These are phyloP conservation scores for Sula dactylatra DNA, from an alignment of 2,113 vertebrate genomes.

Conservation along the genomic window DNA sequence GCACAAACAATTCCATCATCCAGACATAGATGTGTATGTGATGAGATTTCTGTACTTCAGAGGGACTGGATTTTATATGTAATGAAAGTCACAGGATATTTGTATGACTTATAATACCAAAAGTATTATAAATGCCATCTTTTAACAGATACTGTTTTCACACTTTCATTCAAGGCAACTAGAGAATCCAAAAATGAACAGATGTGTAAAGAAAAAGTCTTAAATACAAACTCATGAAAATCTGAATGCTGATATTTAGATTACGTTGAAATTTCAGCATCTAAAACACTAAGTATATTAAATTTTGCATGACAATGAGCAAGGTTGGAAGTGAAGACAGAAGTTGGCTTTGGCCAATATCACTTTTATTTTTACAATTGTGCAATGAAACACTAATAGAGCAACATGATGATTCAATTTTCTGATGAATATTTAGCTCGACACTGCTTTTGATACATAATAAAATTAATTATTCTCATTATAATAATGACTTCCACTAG, in stretches of 20 bases:
- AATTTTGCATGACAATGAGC: background rate
- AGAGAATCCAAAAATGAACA: background rate
- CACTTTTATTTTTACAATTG: background rate
- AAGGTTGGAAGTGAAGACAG: background rate
- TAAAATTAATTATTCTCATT: background rate
- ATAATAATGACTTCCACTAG: background rate
- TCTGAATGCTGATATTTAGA: background rate
- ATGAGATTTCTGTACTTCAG: background rate
- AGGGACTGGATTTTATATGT: background rate
- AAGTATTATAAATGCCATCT: background rate
- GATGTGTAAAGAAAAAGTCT: background rate
- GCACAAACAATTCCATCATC: background rate
- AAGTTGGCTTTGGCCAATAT: background rate
- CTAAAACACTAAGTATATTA: background rate
- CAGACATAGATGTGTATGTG: background rate
- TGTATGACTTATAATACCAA: background rate
- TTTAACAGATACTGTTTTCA: background rate
- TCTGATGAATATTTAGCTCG: background rate
- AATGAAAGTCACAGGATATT: background rate
- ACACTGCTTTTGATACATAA: background rate
- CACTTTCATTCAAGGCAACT: background rate
- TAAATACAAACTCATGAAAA: background rate
- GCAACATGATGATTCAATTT: background rate
- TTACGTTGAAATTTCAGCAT: background rate
- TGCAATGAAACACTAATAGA: background rate